These are phyloP conservation scores for Plagiodera versicolora DNA, from an alignment of 2,888 invertebrate genomes.

Conservation along the genomic window DNA sequence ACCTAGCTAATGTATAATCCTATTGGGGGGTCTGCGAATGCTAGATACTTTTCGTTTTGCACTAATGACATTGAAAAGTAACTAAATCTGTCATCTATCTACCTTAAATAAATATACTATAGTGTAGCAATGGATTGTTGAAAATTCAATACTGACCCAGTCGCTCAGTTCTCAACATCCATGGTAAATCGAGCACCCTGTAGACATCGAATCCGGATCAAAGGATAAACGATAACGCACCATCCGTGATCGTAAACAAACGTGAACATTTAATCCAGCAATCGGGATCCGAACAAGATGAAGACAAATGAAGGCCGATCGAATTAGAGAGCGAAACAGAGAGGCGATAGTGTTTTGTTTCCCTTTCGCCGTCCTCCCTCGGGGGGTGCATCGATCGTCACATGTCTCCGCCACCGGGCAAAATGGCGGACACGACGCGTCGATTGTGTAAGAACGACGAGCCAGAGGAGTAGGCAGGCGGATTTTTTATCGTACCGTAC, in stretches of 20 bases:
- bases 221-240: background rate
- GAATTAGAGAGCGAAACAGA: constrained; percentile 33
- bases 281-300: constrained; percentile 32
- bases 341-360: constrained; percentile 42
- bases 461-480: background rate
- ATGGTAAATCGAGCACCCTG: no score
- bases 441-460: constrained; percentile 14
- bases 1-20: no score
- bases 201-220: background rate
- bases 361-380: constrained; percentile 24
- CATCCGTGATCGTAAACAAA: background rate
- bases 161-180: no score
- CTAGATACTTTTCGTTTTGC: no score
- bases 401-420: constrained; percentile 53
- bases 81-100: no score
- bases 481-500: background rate
- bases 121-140: no score
- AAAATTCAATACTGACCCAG: no score
- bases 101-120: no score
- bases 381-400: constrained; percentile 48
- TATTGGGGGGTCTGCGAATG: no score
- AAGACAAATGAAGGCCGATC: constrained; percentile 46
- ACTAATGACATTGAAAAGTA: no score
- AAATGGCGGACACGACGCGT: constrained; percentile 49
- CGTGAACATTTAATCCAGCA: constrained; percentile 10